phyloP scores from a whole-genome alignment of 2,888 invertebrate genomes.

The Scaptomyza flava region DNA sequence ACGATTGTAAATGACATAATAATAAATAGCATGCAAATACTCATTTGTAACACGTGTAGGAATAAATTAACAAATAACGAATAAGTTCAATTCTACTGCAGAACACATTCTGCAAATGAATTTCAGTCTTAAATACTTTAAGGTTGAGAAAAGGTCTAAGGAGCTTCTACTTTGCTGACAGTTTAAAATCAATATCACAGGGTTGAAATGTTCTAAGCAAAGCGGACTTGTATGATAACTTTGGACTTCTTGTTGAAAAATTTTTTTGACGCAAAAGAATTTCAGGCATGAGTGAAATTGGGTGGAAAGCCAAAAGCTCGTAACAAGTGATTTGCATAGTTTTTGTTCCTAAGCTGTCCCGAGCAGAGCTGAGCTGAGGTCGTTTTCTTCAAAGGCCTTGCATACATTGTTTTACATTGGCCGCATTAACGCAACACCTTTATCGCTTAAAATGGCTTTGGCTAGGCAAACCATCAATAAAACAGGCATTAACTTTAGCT shows the following conservation, averaged over 20 bases:
- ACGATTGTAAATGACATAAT: conserved; percentile 12
- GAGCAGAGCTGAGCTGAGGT: conserved; percentile 2
- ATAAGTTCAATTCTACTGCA: conserved; percentile 1
- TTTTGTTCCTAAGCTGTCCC: conserved; percentile 13
- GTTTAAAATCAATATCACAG: not conserved
- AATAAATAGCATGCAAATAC: conserved; percentile 1
- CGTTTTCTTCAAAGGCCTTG: conserved; percentile 17
- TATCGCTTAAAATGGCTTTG: not conserved
- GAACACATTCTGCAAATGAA: not conserved
- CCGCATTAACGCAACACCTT: conserved; percentile 16
- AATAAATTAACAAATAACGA: not conserved
- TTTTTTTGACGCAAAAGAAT: conserved; percentile 23
- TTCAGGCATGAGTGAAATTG: conserved; percentile 19
- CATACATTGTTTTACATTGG: conserved; percentile 26
- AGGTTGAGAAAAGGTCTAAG: not conserved
- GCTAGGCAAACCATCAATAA: conserved; percentile 35
- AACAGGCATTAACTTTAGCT: conserved; percentile 47
- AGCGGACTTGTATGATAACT: conserved; percentile 18
- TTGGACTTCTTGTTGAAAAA: conserved; percentile 33
- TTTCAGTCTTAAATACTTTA: not conserved
- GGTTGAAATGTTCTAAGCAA: conserved; percentile 10
- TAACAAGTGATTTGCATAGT: conserved; percentile 66
- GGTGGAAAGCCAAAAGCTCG: conserved; percentile 37
- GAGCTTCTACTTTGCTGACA: too few relatives aligned
- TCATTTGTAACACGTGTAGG: not conserved